A percentile compares a stretch with the other conserved stretches of the same genome.
These are phyloP conservation scores for Ophion slaviceki DNA, from an alignment of 2,888 invertebrate species.

Conservation along the genomic window DNA sequence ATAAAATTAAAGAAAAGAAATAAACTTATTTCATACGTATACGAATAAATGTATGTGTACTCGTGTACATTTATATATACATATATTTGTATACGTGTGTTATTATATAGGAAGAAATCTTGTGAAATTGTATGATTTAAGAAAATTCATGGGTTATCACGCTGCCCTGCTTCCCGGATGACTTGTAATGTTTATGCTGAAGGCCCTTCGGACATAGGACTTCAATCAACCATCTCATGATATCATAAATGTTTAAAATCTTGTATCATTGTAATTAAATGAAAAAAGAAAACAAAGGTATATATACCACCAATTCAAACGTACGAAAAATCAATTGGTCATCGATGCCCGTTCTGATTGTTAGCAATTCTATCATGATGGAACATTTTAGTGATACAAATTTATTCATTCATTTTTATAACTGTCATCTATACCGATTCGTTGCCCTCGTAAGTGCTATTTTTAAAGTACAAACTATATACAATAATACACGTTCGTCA, in stretches of 20 bases:
- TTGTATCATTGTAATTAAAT: slow-evolving; percentile 81
- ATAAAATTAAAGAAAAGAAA: slow-evolving; percentile 67
- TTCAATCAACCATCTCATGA: slow-evolving; percentile 79
- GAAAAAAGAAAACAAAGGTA: slow-evolving; percentile 62
- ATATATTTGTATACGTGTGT: slow-evolving; percentile 45
- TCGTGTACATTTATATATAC: slow-evolving; percentile 56
- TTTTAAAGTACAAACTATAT: slow-evolving; percentile 2
- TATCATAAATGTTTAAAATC: slow-evolving; percentile 82
- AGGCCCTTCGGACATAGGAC: slow-evolving; percentile 74
- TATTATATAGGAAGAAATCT: slow-evolving; percentile 49
- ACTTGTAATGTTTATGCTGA: slow-evolving; percentile 74
- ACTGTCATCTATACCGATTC: slow-evolving; percentile 4
- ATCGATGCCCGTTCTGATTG: background rate
- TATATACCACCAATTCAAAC: slow-evolving; percentile 79
- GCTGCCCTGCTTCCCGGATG: slow-evolving; percentile 69
- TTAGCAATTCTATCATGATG: slow-evolving; percentile 76
- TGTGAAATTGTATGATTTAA: slow-evolving; percentile 55
- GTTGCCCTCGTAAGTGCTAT: background rate
- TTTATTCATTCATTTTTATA: slow-evolving; percentile 30
- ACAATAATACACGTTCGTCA: slow-evolving; percentile 14
- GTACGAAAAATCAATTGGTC: slow-evolving; percentile 79
- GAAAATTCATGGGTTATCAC: slow-evolving; percentile 62
- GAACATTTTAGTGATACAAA: slow-evolving; percentile 62
- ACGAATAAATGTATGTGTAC: slow-evolving; percentile 54
- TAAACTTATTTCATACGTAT: slow-evolving; percentile 61